Evolutionary conservation across 1,140 invertebrate genomes (phyloP).

Genomic region (Magallana ariakensis): DNA sequence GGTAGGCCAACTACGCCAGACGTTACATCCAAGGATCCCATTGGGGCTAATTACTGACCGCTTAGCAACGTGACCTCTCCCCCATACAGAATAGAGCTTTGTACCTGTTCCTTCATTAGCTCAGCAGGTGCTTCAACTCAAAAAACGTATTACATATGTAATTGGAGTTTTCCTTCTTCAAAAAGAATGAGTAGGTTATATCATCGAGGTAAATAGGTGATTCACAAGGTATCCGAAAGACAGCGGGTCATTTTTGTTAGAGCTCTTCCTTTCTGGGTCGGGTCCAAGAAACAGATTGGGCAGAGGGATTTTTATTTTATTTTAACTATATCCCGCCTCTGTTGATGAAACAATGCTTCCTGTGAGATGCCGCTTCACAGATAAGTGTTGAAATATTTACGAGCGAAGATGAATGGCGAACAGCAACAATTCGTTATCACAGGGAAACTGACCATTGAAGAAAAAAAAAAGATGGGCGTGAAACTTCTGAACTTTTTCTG

Average conservation of each 20-base stretch:
- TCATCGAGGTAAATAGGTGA: constrained; percentile 31
- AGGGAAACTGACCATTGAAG: neutral
- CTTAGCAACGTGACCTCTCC: constrained; percentile 39
- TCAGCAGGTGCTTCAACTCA: constrained; percentile 19
- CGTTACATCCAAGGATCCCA: neutral
- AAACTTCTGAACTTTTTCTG: constrained; percentile 4
- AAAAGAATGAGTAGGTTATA: constrained; percentile 32
- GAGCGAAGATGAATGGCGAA: constrained; percentile 29
- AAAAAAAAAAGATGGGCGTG: neutral
- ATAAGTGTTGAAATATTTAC: constrained; percentile 28
- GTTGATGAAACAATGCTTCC: constrained; percentile 23
- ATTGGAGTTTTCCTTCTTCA: constrained; percentile 34
- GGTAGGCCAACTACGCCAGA: neutral
- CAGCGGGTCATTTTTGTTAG: constrained; percentile 17
- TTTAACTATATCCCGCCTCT: constrained; percentile 3
- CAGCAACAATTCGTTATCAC: constrained; percentile 20
- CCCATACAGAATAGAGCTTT: constrained; percentile 8
- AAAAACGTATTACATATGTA: constrained; percentile 39
- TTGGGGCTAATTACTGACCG: constrained; percentile 43
- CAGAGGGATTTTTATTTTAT: neutral
- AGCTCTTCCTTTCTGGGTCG: constrained; percentile 20
- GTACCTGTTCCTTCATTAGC: constrained; percentile 30
- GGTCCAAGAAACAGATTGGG: constrained; percentile 21
- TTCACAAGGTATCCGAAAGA: constrained; percentile 25
- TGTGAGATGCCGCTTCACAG: neutral